Evolutionary conservation across 1,140 invertebrate genomes (phyloP), one percentile per base, ranked within the genome.

Genomic region (Pseudoatta argentina): DNA sequence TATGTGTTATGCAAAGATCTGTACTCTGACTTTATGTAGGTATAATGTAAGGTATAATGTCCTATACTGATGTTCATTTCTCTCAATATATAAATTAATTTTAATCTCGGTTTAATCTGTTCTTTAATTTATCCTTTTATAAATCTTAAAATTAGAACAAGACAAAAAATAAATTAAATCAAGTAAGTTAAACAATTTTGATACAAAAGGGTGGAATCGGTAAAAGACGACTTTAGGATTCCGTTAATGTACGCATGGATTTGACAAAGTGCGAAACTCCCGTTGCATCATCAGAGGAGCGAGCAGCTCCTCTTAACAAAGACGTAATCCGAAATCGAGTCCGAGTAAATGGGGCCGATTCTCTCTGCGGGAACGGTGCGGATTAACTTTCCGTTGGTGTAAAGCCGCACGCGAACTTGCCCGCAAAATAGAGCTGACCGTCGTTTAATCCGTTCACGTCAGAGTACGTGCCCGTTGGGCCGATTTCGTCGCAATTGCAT

Each of bases 381-480:
- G 48, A 69, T 79, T 79, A 79, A 79, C 63, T 79, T 79, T 79
- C 77, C 77, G 77, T 12, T 24, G 63, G 77, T 64, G 77, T 79
- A 79, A 67, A 79, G 48, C 44, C 77, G 48, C 16, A 48, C 48
- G 30, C 63, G 48, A 69, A 69, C 77, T 79, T 79, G 63, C 51
- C 77, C 77, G 44, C 77, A 55, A 79, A 79, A 79, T 79, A 69
- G 64, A 67, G 77, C 63, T 79, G 77, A 79, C 66, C 44, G 63
- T 69, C 77, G 63, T 51, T 66, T 69, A 79, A 79, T 79, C 77
- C 27, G 77, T 79, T 79, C 77, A 79, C 77, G 63, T 79, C 44
- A 79, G 48, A 55, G 63, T 67, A 79, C 77, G 77, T 79, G 77
- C 77, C 48, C 27, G 77, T 16, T 16, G 48, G 64, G 48, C 77